Evolutionary conservation across 2,888 invertebrate species (phyloP).

Genomic region (Protodeltote pygarga): DNA sequence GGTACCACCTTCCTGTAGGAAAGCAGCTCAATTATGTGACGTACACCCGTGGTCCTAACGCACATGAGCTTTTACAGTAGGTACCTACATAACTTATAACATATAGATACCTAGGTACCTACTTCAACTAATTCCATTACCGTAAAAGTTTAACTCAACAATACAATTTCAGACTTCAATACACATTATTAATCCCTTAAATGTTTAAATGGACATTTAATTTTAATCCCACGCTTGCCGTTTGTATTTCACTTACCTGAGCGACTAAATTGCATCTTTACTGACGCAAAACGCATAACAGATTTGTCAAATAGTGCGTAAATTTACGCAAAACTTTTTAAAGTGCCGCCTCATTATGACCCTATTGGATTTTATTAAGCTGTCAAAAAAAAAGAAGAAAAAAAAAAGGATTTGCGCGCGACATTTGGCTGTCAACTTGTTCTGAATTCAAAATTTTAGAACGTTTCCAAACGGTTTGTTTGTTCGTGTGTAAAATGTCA

Average conservation of each 20-base stretch:
- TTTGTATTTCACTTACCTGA: conserved; percentile 48
- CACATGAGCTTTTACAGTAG: no score
- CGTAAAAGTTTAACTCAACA: conserved; percentile 3
- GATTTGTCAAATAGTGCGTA: conserved; percentile 53
- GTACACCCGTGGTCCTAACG: no score
- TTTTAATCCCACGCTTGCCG: conserved; percentile 57
- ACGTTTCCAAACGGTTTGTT: conserved; percentile 55
- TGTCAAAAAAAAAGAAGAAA: conserved; percentile 57
- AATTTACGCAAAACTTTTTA: conserved; percentile 52
- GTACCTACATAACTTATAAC: no score
- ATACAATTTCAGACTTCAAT: conserved; percentile 16
- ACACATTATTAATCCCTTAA: conserved; percentile 31
- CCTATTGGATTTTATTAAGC: conserved; percentile 74
- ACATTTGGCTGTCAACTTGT: conserved; percentile 58
- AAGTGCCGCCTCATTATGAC: conserved; percentile 37
- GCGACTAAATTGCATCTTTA: conserved; percentile 35
- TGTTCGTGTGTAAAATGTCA: conserved; percentile 52
- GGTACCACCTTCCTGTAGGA: no score
- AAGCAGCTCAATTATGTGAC: no score
- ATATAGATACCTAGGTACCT: no score
- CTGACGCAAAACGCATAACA: conserved; percentile 55
- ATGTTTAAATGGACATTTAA: conserved; percentile 53
- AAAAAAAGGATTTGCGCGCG: conserved; percentile 13
- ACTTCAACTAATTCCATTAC: no score
- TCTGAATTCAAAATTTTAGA: conserved; percentile 62